A percentile compares a stretch with the other conserved stretches of the same genome.
Conservation (phyloP, 2,797 vertebrate genomes). For the Nothura maculosa region DNA sequence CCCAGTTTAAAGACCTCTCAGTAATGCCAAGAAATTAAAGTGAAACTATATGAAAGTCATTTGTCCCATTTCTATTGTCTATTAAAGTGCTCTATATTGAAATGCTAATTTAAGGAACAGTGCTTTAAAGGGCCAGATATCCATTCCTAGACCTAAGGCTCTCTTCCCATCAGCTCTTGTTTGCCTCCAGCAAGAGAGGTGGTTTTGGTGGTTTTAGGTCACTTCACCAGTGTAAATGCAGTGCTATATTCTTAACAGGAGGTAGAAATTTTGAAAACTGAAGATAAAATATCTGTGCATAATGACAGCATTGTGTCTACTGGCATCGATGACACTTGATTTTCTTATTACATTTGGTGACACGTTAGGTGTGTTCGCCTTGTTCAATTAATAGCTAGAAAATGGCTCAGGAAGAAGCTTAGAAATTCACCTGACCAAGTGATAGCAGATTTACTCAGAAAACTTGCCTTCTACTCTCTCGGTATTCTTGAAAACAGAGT, state of each 20-base stretch:
- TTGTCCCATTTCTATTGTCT: slow-evolving; percentile 52
- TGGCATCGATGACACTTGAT: not conserved
- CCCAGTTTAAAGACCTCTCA: slow-evolving; percentile 60
- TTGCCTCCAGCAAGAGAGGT: not conserved
- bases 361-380: not conserved
- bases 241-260: not conserved
- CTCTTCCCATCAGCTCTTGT: not conserved
- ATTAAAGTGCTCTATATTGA: not conserved
- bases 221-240: not conserved
- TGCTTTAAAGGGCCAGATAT: not conserved
- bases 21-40: slow-evolving; percentile 26
- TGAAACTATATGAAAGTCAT: slow-evolving; percentile 36
- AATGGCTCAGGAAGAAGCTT: not conserved
- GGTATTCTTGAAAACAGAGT: not conserved
- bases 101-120: not conserved
- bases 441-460: not conserved
- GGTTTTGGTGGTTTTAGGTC: not conserved
- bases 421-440: not conserved
- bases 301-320: not conserved
- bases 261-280: not conserved
- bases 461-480: not conserved
- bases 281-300: not conserved
- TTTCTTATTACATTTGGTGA: not conserved
- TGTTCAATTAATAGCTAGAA: not conserved
- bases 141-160: not conserved